Evolutionary conservation across 2,888 invertebrate genomes (phyloP).

Genomic region (Eupithecia dodoneata): DNA sequence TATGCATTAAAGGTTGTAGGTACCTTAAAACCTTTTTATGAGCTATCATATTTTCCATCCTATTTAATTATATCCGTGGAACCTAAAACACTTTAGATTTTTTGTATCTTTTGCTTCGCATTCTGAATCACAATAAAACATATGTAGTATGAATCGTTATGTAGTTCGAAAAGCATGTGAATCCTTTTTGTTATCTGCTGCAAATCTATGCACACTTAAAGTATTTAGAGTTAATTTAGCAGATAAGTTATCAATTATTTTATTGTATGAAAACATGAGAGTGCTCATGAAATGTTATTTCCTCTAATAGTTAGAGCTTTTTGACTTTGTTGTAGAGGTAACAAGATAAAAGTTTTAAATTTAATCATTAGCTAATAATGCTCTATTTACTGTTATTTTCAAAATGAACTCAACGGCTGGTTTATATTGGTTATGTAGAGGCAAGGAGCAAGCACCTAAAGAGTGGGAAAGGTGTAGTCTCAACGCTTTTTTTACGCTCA

Average conservation of each 20-base stretch:
- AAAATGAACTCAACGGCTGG: background rate
- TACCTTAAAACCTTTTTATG: too few relatives aligned
- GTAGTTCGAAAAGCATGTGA: conserved; percentile 1
- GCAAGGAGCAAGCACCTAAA: background rate
- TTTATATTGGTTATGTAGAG: background rate
- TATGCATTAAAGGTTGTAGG: too few relatives aligned
- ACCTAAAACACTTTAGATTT: background rate
- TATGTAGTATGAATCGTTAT: background rate
- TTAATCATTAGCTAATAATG: background rate
- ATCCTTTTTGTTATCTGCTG: background rate
- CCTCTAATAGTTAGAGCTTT: background rate
- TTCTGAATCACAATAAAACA: background rate
- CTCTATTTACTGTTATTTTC: background rate
- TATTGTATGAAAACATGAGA: background rate
- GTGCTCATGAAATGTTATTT: background rate
- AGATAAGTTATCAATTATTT: background rate
- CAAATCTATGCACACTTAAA: background rate
- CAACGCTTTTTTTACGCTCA: background rate
- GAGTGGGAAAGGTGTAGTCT: background rate
- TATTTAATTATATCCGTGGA: too few relatives aligned
- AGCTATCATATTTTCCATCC: too few relatives aligned
- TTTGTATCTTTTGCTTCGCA: background rate
- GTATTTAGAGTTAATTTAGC: background rate
- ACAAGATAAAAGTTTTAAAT: conserved; percentile 2
- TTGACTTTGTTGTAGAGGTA: background rate